Conservation (phyloP, 2,113 vertebrate genomes). For the Parus major region DNA sequence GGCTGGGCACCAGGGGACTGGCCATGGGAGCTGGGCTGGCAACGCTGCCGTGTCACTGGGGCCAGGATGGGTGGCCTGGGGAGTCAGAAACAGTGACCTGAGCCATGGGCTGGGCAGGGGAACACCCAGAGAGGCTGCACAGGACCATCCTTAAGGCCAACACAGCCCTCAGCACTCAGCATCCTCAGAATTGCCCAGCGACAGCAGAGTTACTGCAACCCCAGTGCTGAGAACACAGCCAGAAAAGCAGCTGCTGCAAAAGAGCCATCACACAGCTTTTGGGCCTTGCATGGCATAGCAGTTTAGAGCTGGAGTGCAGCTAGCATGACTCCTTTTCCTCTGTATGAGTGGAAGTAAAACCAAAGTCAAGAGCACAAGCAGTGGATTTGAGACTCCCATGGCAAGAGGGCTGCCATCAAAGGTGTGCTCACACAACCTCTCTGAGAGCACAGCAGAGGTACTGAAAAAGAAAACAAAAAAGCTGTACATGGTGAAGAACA, state of each 20-base stretch:
- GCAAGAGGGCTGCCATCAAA: neutral
- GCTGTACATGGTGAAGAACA: neutral
- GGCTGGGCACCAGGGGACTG: neutral
- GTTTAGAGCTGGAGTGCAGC: neutral
- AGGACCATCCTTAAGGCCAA: neutral
- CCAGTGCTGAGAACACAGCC: neutral
- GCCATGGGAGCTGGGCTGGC: neutral
- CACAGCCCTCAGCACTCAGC: neutral
- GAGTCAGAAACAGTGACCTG: neutral
- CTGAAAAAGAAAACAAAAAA: neutral
- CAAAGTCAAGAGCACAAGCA: neutral
- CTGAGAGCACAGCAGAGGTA: neutral
- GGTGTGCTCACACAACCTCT: neutral
- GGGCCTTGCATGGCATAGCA: fast-evolving
- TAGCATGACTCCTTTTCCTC: neutral
- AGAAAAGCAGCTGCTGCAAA: neutral
- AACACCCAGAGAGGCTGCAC: neutral
- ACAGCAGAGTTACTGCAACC: neutral
- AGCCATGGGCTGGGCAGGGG: fast-evolving
- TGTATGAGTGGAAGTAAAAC: neutral
- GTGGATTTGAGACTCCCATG: neutral
- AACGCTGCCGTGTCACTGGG: fast-evolving
- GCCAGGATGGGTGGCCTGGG: no score
- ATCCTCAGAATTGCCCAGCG: fast-evolving
- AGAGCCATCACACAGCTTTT: neutral